Conservation (phyloP, 2,797 vertebrate genomes). For the Coendou prehensilis region DNA sequence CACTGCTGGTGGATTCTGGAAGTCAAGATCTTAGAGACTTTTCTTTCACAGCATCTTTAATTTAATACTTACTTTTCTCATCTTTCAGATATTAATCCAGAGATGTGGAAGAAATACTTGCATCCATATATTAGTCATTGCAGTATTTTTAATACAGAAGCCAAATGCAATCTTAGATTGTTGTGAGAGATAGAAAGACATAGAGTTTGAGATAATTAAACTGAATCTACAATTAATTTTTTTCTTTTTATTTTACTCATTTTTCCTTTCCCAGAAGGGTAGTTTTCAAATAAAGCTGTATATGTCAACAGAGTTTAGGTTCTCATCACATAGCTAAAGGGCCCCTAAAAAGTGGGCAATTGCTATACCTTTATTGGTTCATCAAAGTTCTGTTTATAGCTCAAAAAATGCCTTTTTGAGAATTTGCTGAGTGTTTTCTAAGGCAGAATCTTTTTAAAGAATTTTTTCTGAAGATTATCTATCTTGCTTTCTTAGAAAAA, state of each 20-base stretch:
- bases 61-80: background rate
- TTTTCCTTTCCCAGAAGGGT: background rate
- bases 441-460: background rate
- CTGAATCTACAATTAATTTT: background rate
- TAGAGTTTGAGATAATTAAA: background rate
- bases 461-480: background rate
- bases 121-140: background rate
- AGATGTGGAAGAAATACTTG: background rate
- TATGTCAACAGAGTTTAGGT: background rate
- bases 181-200: background rate
- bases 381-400: background rate
- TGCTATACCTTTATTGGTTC: background rate
- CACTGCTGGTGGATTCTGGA: background rate
- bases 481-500: conserved; percentile 1
- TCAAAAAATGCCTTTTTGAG: conserved; percentile 17
- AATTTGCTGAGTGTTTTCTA: conserved; percentile 37
- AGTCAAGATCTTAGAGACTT: background rate
- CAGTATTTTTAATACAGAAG: background rate
- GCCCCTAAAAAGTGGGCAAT: background rate
- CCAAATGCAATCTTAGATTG: background rate
- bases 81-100: conserved; percentile 8
- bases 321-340: background rate
- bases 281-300: background rate
- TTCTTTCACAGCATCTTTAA: background rate
- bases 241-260: background rate